A percentile compares a stretch with the other conserved stretches of the same genome.
Conservation (phyloP, 2,888 invertebrate genomes). For the Margaritifera margaritifera region DNA sequence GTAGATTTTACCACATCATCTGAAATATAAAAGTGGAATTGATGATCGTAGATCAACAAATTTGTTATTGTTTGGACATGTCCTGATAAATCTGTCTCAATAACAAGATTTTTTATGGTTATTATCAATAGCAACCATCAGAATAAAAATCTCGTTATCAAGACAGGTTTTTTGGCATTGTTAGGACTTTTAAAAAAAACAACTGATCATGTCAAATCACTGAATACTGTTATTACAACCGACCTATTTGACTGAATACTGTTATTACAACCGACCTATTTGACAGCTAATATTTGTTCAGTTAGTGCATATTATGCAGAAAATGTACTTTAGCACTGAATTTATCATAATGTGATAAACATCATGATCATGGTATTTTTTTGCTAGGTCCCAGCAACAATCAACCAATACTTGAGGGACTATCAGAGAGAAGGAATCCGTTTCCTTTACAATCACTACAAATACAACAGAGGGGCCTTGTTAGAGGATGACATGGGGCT, state of each 20-base stretch:
- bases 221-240: not conserved
- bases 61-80: too few relatives aligned
- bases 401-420: conserved; percentile 68
- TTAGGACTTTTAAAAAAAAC: too few relatives aligned
- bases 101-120: too few relatives aligned
- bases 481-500: conserved; percentile 71
- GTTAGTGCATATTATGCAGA: not conserved
- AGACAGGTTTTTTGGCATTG: too few relatives aligned
- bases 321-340: not conserved
- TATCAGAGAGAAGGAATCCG: conserved; percentile 68
- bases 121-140: too few relatives aligned
- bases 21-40: too few relatives aligned
- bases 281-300: not conserved
- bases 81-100: too few relatives aligned
- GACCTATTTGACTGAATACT: not conserved
- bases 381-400: conserved; percentile 60
- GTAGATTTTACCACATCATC: too few relatives aligned
- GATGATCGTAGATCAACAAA: too few relatives aligned
- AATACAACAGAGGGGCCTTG: conserved; percentile 58
- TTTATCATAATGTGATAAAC: not conserved
- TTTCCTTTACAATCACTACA: conserved; percentile 64
- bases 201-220: too few relatives aligned
- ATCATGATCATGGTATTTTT: not conserved
- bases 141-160: too few relatives aligned
- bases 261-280: not conserved